phyloP scores from a whole-genome alignment of 1,140 invertebrate genomes.

The Philaenus spumarius region DNA sequence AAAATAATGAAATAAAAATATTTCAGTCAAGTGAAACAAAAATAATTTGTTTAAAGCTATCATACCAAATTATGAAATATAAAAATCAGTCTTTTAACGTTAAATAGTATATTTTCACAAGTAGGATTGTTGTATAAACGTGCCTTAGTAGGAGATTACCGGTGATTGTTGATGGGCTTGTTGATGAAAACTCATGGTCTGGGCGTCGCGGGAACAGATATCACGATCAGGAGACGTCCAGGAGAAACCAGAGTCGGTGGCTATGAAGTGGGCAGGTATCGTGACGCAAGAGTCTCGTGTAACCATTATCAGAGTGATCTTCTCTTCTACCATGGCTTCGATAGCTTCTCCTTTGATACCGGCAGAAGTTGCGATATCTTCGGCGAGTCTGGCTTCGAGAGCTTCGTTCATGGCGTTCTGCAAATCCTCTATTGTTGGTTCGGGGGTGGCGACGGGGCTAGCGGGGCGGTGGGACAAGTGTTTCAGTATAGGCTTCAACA shows the following conservation, averaged over 20 bases:
- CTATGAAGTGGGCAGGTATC: slow-evolving; percentile 1
- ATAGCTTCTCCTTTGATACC: slow-evolving; percentile 1
- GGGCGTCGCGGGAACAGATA: slow-evolving; percentile 5
- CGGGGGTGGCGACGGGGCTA: neutral
- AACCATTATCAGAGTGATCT: neutral
- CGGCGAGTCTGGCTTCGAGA: slow-evolving; percentile 4
- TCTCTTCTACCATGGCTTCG: neutral
- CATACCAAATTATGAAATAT: no score
- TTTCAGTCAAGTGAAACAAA: no score
- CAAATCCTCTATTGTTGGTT: neutral
- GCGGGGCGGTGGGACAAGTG: neutral
- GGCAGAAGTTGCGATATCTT: slow-evolving; percentile 1
- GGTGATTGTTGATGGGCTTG: slow-evolving; percentile 7
- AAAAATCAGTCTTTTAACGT: no score
- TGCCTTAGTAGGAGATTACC: no score
- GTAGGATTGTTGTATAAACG: no score
- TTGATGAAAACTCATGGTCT: neutral
- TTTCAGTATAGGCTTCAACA: slow-evolving; percentile 8
- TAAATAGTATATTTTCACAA: no score
- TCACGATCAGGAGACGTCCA: slow-evolving; percentile 16
- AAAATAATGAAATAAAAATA: no score
- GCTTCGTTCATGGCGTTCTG: slow-evolving; percentile 19
- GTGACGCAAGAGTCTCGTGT: neutral
- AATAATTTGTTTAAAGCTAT: no score
- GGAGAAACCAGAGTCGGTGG: slow-evolving; percentile 1